Evolutionary conservation across 2,888 invertebrate species (phyloP).

Genomic region (Drosophila prolongata): DNA sequence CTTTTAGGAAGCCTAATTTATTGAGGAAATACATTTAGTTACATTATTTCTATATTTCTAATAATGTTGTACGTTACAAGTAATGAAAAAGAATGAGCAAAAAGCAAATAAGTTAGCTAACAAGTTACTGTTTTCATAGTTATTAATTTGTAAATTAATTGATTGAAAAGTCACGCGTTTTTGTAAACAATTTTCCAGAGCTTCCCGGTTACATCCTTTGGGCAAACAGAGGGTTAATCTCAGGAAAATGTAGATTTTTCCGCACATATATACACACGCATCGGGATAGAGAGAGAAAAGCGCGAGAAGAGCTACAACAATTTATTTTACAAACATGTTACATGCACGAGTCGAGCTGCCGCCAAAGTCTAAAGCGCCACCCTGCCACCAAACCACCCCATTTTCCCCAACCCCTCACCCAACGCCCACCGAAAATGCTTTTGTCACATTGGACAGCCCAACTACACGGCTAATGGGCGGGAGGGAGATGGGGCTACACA

Average conservation of each 20-base stretch:
- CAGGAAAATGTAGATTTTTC: slow-evolving; percentile 25
- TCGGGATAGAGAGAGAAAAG: background rate
- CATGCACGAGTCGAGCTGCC: slow-evolving; percentile 39
- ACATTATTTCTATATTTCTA: too few relatives aligned
- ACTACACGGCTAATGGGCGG: background rate
- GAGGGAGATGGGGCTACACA: slow-evolving; percentile 5
- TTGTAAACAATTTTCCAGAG: too few relatives aligned
- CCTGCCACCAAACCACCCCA: background rate
- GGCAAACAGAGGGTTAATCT: slow-evolving; percentile 25
- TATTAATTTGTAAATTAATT: background rate
- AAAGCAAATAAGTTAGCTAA: too few relatives aligned
- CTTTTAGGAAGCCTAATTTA: too few relatives aligned
- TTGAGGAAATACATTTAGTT: too few relatives aligned
- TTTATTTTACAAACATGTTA: slow-evolving; percentile 40
- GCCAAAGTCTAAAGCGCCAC: slow-evolving; percentile 19
- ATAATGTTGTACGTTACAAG: too few relatives aligned
- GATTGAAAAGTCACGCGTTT: background rate
- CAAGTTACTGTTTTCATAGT: too few relatives aligned
- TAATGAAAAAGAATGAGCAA: too few relatives aligned
- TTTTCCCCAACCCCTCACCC: slow-evolving; percentile 20
- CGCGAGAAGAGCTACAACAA: slow-evolving; percentile 12
- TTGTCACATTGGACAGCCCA: slow-evolving; percentile 55
- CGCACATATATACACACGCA: slow-evolving; percentile 14
- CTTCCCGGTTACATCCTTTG: background rate
- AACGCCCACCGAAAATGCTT: slow-evolving; percentile 40